Conservation (phyloP, 2,113 vertebrate species). For the Perognathus longimembris region DNA sequence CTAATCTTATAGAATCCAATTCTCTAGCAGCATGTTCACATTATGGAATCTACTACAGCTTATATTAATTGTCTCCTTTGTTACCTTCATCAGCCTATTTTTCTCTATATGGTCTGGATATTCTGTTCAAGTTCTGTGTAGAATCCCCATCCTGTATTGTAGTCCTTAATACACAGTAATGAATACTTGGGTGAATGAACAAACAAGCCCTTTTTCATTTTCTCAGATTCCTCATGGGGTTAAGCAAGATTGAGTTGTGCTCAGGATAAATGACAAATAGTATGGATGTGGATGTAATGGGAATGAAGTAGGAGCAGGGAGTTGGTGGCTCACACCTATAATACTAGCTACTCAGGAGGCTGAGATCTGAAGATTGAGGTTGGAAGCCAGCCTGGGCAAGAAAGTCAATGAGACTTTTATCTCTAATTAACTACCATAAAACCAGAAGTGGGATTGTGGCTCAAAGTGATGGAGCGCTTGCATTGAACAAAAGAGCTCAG, state of each 20-base stretch:
- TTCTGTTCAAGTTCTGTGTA: background rate
- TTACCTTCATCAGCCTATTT: background rate
- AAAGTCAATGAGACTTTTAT: too few species aligned
- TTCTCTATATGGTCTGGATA: background rate
- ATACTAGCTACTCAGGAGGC: too few species aligned
- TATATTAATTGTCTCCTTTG: background rate
- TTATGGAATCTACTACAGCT: background rate
- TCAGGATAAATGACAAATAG: background rate
- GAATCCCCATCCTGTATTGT: background rate
- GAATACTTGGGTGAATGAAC: background rate
- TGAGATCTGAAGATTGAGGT: too few species aligned
- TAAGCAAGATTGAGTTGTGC: background rate
- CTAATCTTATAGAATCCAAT: background rate
- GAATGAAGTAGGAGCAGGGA: background rate
- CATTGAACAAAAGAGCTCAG: too few species aligned
- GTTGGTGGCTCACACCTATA: too few species aligned
- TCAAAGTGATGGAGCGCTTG: too few species aligned
- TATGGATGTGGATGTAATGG: background rate
- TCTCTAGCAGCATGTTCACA: background rate
- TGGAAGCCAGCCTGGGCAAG: too few species aligned
- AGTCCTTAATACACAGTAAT: background rate
- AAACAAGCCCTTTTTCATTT: background rate
- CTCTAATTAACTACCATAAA: too few species aligned
- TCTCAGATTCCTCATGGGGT: background rate
- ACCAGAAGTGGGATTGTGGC: too few species aligned